Conservation (phyloP, 2,113 vertebrate genomes). For the Ariopsis seemanni region DNA sequence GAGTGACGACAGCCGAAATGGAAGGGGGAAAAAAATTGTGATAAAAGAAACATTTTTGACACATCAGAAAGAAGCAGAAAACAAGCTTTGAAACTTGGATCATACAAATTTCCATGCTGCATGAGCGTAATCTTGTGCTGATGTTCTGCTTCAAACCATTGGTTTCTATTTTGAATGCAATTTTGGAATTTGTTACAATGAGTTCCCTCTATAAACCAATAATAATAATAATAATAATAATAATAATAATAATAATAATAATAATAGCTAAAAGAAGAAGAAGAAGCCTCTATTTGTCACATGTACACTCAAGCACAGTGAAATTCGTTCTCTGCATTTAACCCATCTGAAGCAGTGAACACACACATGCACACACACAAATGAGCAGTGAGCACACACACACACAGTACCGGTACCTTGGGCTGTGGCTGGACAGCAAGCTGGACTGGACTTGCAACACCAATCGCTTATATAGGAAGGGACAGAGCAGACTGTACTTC, state of each 20-base stretch:
- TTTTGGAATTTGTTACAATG: constrained; percentile 16
- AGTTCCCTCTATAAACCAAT: constrained; percentile 6
- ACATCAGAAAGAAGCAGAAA: constrained; percentile 37
- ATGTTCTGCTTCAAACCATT: constrained; percentile 14
- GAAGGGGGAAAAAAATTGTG: neutral
- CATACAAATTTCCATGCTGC: neutral
- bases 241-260: neutral
- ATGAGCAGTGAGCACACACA: too few species aligned
- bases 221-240: neutral
- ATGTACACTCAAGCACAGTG: too few species aligned
- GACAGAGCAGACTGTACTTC: too few species aligned
- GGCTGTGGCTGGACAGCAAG: too few species aligned
- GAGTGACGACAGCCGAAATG: constrained; percentile 9
- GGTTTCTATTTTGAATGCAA: constrained; percentile 8
- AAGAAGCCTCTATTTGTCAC: neutral
- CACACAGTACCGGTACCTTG: too few species aligned
- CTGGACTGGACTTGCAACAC: too few species aligned
- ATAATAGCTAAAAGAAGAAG: too few species aligned
- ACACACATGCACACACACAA: too few species aligned
- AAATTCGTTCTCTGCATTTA: too few species aligned
- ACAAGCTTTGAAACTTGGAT: constrained; percentile 27
- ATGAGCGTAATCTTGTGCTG: constrained; percentile 18
- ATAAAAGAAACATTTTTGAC: constrained; percentile 21
- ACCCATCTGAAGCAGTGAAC: too few species aligned
- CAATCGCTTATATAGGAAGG: too few species aligned